A percentile compares a stretch with the other conserved stretches of the same genome.
Conservation (phyloP, 2,797 vertebrate genomes). For the Peromyscus nudipes region DNA sequence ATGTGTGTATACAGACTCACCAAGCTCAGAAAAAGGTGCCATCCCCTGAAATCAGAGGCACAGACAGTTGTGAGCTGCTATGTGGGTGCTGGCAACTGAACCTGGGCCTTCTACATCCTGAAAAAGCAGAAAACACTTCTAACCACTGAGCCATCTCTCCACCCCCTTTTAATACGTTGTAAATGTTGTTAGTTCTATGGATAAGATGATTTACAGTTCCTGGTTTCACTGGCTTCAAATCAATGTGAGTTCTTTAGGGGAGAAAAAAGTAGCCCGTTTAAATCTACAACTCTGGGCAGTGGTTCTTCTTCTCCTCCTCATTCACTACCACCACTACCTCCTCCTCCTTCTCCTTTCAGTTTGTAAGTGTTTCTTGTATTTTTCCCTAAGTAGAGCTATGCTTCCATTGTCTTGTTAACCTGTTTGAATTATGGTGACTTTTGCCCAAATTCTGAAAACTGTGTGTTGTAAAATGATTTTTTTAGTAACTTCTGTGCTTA, state of each 20-base stretch:
- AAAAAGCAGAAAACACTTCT: background rate
- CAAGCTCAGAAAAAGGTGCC: background rate
- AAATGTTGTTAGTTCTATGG: background rate
- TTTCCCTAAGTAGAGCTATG: background rate
- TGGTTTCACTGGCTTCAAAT: slow-evolving; percentile 53
- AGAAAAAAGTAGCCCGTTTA: slow-evolving; percentile 14
- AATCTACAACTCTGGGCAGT: slow-evolving; percentile 3
- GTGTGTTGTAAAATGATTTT: slow-evolving; percentile 21
- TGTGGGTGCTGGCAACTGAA: background rate
- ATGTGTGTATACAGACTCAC: background rate
- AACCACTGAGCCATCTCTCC: background rate
- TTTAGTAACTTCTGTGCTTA: slow-evolving; percentile 39
- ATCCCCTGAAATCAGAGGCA: background rate
- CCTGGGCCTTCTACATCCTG: background rate
- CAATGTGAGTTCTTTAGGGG: background rate
- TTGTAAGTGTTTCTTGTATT: background rate
- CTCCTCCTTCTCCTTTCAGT: background rate
- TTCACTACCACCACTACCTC: background rate
- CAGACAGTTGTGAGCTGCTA: background rate
- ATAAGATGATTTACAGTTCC: background rate
- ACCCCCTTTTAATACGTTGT: background rate
- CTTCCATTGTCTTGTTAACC: slow-evolving; percentile 35
- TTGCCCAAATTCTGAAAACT: slow-evolving; percentile 16
- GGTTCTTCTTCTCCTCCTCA: background rate
- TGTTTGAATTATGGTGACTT: slow-evolving; percentile 53